These are phyloP conservation scores for Acleris laterana DNA, from an alignment of 2,888 invertebrate species.

Conservation along the genomic window DNA sequence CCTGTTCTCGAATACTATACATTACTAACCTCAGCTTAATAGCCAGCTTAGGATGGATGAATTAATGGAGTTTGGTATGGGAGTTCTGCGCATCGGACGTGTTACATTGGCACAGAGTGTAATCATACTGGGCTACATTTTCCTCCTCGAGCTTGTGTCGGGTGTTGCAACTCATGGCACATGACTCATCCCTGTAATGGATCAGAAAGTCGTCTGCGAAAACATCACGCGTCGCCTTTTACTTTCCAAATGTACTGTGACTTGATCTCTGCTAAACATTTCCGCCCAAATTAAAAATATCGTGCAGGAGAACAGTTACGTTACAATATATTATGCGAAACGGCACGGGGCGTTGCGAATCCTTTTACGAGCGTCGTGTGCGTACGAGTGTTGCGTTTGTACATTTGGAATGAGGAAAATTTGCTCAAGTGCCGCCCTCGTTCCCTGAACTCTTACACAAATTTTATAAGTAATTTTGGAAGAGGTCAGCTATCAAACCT, in stretches of 20 bases:
- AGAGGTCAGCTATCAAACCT: conserved; percentile 21
- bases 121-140: background rate
- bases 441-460: conserved; percentile 25
- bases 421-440: conserved; percentile 26
- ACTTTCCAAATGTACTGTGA: conserved; percentile 1
- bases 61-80: too few relatives aligned
- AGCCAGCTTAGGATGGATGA: too few relatives aligned
- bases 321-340: conserved; percentile 35
- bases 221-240: background rate
- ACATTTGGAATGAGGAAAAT: conserved; percentile 37
- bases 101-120: background rate
- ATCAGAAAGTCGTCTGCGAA: conserved; percentile 2
- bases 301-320: conserved; percentile 32
- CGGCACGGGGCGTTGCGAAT: conserved; percentile 33
- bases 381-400: conserved; percentile 35
- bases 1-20: conserved; percentile 2
- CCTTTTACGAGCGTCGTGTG: conserved; percentile 35
- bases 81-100: too few relatives aligned
- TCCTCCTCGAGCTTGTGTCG: conserved; percentile 5
- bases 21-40: too few relatives aligned
- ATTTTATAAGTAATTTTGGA: conserved; percentile 29
- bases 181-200: conserved; percentile 5
- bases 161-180: background rate
- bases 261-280: background rate
- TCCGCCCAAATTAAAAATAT: conserved; percentile 20